phyloP scores from a whole-genome alignment of 2,113 vertebrate species.

The Ciconia stormi region DNA sequence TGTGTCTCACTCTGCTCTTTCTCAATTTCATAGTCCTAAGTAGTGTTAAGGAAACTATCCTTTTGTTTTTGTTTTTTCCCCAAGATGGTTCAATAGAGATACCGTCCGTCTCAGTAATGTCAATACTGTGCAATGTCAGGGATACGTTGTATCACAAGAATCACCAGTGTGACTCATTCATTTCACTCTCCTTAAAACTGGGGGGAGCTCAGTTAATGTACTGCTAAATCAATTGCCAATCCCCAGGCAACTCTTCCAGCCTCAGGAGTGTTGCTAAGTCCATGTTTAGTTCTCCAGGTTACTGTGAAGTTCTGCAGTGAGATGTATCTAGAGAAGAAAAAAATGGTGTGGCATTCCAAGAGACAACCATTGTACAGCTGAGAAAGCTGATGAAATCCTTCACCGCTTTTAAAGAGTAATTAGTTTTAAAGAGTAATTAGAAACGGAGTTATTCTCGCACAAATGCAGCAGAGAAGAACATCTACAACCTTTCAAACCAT shows the following conservation, averaged over 20 bases:
- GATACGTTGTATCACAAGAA: background rate
- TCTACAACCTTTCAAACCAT: background rate
- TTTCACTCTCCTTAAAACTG: background rate
- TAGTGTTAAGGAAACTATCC: background rate
- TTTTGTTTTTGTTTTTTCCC: background rate
- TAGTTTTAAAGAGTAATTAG: background rate
- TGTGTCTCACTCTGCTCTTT: background rate
- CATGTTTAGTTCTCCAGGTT: background rate
- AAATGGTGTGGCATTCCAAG: background rate
- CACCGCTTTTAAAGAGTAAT: background rate
- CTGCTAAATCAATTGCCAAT: background rate
- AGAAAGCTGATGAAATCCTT: background rate
- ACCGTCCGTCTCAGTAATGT: fast-evolving
- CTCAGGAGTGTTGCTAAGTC: background rate
- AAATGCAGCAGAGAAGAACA: background rate
- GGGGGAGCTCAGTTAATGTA: background rate
- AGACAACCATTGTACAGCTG: background rate
- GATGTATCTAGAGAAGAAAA: background rate
- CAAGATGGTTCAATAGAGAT: background rate
- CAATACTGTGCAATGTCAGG: background rate
- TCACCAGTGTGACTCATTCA: background rate
- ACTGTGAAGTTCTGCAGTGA: background rate
- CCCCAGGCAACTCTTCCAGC: background rate
- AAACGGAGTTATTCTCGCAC: background rate
- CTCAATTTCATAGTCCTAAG: background rate